A percentile compares a stretch with the other conserved stretches of the same genome.
phyloP scores from a whole-genome alignment of 2,113 vertebrate genomes.

The Crotalus horridus region DNA sequence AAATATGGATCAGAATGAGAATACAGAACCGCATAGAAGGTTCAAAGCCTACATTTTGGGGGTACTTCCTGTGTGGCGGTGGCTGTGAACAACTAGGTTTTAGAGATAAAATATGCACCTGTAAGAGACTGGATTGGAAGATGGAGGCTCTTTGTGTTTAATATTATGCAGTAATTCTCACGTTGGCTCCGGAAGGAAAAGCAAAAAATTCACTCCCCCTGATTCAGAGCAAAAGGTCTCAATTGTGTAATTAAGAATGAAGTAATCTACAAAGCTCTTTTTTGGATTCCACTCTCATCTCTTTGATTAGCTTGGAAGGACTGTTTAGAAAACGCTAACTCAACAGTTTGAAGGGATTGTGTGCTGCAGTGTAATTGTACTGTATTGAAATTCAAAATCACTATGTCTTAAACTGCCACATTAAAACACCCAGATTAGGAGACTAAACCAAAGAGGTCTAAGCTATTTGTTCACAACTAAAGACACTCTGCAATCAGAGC shows the following conservation, averaged over 20 bases:
- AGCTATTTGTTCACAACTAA: neutral
- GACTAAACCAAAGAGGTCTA: neutral
- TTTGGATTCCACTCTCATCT: neutral
- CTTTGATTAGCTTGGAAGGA: neutral
- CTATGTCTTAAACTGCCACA: neutral
- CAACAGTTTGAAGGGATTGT: neutral
- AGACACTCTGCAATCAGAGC: too few relatives aligned
- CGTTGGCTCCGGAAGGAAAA: neutral
- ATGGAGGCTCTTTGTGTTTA: neutral
- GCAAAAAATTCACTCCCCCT: neutral
- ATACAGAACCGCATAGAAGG: neutral
- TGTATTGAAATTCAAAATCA: neutral
- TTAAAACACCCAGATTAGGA: neutral
- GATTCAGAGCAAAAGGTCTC: neutral
- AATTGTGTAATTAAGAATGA: neutral
- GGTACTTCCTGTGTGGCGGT: slow-evolving; percentile 22
- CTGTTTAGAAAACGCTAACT: neutral
- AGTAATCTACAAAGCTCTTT: neutral
- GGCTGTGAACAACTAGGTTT: neutral
- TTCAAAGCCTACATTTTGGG: slow-evolving; percentile 34
- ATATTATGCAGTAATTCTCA: neutral
- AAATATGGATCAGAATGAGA: slow-evolving; percentile 45
- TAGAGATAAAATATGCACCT: neutral
- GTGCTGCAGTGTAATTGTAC: neutral
- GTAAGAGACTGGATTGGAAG: neutral